A percentile compares a stretch with the other conserved stretches of the same genome.
Evolutionary conservation across 2,888 invertebrate species (phyloP).

Genomic region (Orchesella flavescens): DNA sequence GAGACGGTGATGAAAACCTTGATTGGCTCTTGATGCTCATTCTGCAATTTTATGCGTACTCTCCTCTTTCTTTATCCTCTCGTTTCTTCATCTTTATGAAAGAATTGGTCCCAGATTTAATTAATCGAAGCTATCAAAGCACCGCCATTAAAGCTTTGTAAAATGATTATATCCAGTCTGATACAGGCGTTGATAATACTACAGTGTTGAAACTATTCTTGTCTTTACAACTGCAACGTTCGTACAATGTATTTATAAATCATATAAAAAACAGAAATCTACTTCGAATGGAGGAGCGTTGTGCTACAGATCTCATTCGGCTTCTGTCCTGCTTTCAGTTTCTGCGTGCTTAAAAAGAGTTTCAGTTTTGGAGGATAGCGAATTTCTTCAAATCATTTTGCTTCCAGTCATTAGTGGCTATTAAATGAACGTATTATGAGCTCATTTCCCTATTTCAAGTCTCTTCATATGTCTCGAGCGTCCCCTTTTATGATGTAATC

Average conservation of each 20-base stretch:
- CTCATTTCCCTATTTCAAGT: conserved; percentile 5
- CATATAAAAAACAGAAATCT: too few species aligned
- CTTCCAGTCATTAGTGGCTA: conserved; percentile 19
- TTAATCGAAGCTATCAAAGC: conserved; percentile 62
- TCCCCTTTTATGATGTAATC: conserved; percentile 12
- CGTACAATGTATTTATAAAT: neutral
- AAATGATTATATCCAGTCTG: conserved; percentile 54
- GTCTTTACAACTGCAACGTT: neutral
- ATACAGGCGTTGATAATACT: conserved; percentile 7
- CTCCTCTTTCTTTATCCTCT: conserved; percentile 21
- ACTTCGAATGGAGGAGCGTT: neutral
- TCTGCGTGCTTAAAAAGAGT: neutral
- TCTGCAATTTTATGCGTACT: conserved; percentile 49
- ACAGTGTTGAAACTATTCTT: neutral
- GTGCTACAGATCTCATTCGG: neutral
- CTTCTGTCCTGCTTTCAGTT: neutral
- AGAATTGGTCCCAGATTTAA: conserved; percentile 61
- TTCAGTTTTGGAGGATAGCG: neutral
- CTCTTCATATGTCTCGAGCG: neutral
- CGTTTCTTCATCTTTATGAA: conserved; percentile 49
- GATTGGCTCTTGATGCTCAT: conserved; percentile 58
- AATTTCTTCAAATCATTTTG: conserved; percentile 16
- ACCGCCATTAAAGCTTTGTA: conserved; percentile 48
- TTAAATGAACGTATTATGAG: conserved; percentile 24
- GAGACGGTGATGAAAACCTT: conserved; percentile 27